These are phyloP conservation scores for Balanococcus diminutus DNA, from an alignment of 2,888 invertebrate genomes.

Conservation along the genomic window DNA sequence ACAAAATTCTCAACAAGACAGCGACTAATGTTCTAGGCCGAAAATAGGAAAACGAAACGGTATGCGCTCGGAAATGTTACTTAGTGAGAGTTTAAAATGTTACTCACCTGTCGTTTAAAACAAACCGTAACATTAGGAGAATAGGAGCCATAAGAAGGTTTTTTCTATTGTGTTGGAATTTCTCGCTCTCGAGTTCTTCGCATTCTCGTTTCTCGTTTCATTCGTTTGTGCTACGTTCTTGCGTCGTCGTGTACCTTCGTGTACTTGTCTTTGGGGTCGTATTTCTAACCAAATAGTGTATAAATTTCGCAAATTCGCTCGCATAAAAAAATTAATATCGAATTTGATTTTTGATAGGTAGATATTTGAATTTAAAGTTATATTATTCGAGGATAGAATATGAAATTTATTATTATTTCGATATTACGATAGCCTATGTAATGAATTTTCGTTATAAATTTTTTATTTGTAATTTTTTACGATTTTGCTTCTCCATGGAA, in stretches of 20 bases:
- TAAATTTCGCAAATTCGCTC: background rate
- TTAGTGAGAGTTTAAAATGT: constrained; percentile 32
- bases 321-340: background rate
- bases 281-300: background rate
- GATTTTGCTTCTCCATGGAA: background rate
- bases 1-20: background rate
- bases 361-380: background rate
- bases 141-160: background rate
- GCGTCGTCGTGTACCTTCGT: background rate
- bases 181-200: background rate
- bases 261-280: too few species aligned
- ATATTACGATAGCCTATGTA: background rate
- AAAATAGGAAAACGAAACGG: constrained; percentile 9
- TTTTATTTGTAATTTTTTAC: background rate
- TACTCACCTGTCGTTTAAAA: constrained; percentile 44
- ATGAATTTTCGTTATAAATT: background rate
- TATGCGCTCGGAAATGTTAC: background rate
- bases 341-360: background rate
- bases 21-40: background rate
- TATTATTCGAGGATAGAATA: background rate
- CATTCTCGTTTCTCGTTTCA: background rate
- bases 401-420: background rate
- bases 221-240: background rate
- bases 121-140: constrained; percentile 27
- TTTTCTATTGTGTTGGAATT: constrained; percentile 21